Evolutionary conservation across 2,888 invertebrate species (phyloP), one percentile per base, ranked within the genome.

Genomic region (Steinernema carpocapsae): DNA sequence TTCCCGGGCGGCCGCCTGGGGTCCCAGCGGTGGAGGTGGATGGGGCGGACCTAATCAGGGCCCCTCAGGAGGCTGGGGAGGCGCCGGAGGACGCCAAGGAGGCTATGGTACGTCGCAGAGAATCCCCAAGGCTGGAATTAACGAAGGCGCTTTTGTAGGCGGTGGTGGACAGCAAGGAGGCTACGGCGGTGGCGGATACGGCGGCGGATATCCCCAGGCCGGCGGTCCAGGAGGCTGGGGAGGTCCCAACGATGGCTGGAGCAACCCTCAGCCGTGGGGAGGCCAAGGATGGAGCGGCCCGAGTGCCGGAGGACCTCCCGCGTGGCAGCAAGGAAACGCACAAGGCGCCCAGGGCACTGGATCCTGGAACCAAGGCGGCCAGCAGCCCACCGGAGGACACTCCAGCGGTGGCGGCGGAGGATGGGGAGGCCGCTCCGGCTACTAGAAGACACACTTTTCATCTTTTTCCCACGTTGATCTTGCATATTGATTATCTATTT

Each of bases 391-490:
- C 52, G 79, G 81, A 45, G 79, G 79, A 48, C 43, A 43, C 14
- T 22, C 56, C 7, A 26, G 73, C 64, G 79, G 81, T 43, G n/a
- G n/a, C n/a, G n/a, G n/a, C n/a, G n/a, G n/a, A n/a, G 79, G 79
- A 48, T 79, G 79, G 78, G 79, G 72, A 42, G 17, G 70, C 32
- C 81, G 77, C 56, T 76, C 79, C 37, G 81, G 80, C 46, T 78
- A 76, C 14, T 80, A 82, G 73, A 24, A 26, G 22, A 56, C 56
- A 26, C 22, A 56, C 24, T 14, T 26, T 56, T 56, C 56, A 17
- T 19, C 56, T 19, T 22, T 56, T 56, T n/a, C n/a, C n/a, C 56
- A 24, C 56, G 26, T 24, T 24, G 56, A 56, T 56, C 56, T 56
- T 56, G 56, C 56, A 4, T 56, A 56, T 19, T n/a, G 10, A 14